Conservation (phyloP, 2,113 vertebrate genomes). For the Hylia prasina region DNA sequence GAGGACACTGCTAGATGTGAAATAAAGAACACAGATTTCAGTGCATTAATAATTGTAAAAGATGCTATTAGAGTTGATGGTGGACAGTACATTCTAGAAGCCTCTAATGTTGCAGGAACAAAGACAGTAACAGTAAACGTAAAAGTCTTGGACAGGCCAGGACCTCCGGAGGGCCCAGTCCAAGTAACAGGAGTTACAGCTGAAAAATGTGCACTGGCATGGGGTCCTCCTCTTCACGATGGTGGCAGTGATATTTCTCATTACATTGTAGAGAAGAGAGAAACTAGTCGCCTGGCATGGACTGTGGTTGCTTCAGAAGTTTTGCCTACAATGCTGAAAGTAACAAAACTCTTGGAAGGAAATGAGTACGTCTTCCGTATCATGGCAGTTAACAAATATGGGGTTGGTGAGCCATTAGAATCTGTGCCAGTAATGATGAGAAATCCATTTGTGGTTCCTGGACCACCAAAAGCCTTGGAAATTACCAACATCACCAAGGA, state of each 20-base stretch:
- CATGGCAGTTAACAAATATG: conserved; percentile 96
- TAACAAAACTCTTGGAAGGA: conserved; percentile 94
- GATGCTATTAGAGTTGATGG: conserved; percentile 89
- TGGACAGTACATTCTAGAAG: conserved; percentile 86
- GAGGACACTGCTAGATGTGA: conserved; percentile 88
- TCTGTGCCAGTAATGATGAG: conserved; percentile 91
- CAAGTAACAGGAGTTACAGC: conserved; percentile 86
- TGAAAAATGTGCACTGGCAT: conserved; percentile 89
- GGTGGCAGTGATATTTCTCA: conserved; percentile 93
- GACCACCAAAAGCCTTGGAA: conserved; percentile 86
- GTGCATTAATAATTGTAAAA: conserved; percentile 87
- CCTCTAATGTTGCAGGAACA: conserved; percentile 89
- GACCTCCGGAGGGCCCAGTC: conserved; percentile 87
- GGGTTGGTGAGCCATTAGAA: conserved; percentile 91
- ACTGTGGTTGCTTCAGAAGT: conserved; percentile 90
- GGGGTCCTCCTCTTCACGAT: conserved; percentile 88
- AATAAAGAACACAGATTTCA: conserved; percentile 90
- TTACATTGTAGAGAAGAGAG: conserved; percentile 94
- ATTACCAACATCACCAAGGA: conserved; percentile 93
- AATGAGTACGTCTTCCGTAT: conserved; percentile 98
- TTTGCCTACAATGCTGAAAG: conserved; percentile 89
- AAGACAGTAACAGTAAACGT: conserved; percentile 87
- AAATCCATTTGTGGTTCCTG: conserved; percentile 92
- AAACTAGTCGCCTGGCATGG: conserved; percentile 97
- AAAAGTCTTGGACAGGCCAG: conserved; percentile 91